Base-by-base conservation (phyloP, 1,140 invertebrate genomes). In the Sarcophaga bullata region DNA sequence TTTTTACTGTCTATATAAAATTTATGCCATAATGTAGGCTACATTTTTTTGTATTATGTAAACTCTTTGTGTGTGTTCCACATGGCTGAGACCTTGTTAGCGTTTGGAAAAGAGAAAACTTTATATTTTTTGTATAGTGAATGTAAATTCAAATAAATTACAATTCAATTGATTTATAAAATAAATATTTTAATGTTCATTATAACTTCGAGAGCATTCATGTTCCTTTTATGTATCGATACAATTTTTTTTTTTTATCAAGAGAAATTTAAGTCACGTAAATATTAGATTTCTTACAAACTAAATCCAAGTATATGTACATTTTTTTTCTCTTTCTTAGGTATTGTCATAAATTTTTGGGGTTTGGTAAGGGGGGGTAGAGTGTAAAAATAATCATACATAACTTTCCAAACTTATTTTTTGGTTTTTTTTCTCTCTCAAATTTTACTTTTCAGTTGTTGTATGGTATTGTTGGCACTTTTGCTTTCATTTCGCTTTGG, bases 251-350 rank as follows among this genome's bases (percentile, higher is more conserved):
- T 72, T 72, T 19, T 17, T 72, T 25, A 15, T 49, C 25, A 81
- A 81, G 62, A 49, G 62, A 81, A 72, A 81, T 81, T 81, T 81
- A 81, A 81, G 80, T 81, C 80, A 81, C 80, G 80, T 81, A 81
- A 73, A 81, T 81, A 11, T 81, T 81, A 49, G 58, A 46, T 48
- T 81, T 81, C 46, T 81, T 81, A 13, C 3, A 47, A 75, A 47
- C 25, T 37, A 47, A 9, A 75, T 48, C 37, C 11, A 75, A 48
- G 48, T 62, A 17, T 13, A 4, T 37, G 15, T 10, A n/a, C 17
- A 19, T 19, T 48, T 76, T 48, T 76, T 6, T 76, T 76, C 13
- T 47, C 37, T 76, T 0, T 6, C n/a, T 54, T 15, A 11, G 10
- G 9, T 15, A 11, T 72, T 72, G 19, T 19, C 62, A 4, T 72